Conservation (phyloP, 2,888 invertebrate species). For the Coenonympha arcania region DNA sequence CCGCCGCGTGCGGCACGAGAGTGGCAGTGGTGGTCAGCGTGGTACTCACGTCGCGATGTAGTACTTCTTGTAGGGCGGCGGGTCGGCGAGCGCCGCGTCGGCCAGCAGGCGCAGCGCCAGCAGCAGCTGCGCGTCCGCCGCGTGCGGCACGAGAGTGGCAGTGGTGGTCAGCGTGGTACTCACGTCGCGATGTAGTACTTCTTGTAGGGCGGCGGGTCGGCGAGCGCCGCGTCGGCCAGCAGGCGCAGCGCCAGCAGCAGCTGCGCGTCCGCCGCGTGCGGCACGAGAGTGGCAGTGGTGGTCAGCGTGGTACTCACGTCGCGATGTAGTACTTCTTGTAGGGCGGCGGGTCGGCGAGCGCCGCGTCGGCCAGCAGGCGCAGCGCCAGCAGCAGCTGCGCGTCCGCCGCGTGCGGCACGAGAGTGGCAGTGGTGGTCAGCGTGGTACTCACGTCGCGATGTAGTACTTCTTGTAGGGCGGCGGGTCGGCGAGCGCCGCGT, state of each 20-base stretch:
- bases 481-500: conserved; percentile 28
- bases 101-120: conserved; percentile 43
- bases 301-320: conserved; percentile 39
- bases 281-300: too few relatives aligned
- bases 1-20: conserved; percentile 43
- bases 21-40: too few relatives aligned
- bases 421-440: too few relatives aligned
- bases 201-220: conserved; percentile 35
- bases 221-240: conserved; percentile 32
- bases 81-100: conserved; percentile 29
- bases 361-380: conserved; percentile 37
- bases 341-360: conserved; percentile 23
- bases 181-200: conserved; percentile 54
- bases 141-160: conserved; percentile 41
- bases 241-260: conserved; percentile 46
- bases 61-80: conserved; percentile 43
- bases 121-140: conserved; percentile 47
- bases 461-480: conserved; percentile 47
- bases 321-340: conserved; percentile 54
- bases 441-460: conserved; percentile 47
- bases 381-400: conserved; percentile 46
- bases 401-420: conserved; percentile 46
- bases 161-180: conserved; percentile 32
- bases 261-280: conserved; percentile 46
- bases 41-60: conserved; percentile 52